Conservation (phyloP, 2,113 vertebrate genomes). For the Alosa alosa region DNA sequence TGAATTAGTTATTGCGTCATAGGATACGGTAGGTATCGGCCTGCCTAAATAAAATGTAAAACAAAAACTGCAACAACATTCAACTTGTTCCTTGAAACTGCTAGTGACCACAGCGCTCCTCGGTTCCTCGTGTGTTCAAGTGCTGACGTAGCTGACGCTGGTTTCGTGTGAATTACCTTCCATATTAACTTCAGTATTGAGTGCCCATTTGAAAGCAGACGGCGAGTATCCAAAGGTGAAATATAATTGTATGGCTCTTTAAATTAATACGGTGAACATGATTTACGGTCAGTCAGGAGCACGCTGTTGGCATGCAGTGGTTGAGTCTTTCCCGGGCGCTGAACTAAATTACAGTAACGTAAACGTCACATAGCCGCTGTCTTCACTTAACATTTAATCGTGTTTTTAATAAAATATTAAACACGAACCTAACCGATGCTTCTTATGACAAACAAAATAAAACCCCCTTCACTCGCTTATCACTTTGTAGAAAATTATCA, state of each 20-base stretch:
- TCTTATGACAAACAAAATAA: not conserved
- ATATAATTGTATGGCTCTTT: not conserved
- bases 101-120: not conserved
- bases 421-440: not conserved
- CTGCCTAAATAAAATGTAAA: not conserved
- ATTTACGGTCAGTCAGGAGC: constrained; percentile 1
- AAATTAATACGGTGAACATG: not conserved
- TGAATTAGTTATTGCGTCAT: not conserved
- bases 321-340: constrained; percentile 12
- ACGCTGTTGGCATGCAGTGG: constrained; percentile 11
- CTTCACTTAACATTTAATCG: not conserved
- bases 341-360: constrained; percentile 10
- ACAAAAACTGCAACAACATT: not conserved
- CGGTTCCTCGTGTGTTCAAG: not conserved
- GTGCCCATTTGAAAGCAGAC: not conserved
- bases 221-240: not conserved
- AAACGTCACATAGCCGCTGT: not conserved
- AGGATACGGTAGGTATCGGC: not conserved
- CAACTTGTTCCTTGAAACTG: not conserved
- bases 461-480: not conserved
- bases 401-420: not conserved
- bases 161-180: not conserved
- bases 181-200: not conserved
- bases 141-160: not conserved
- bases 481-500: not conserved